These are phyloP conservation scores for Semnopithecus entellus DNA, from an alignment of 2,113 vertebrate genomes.

Conservation along the genomic window DNA sequence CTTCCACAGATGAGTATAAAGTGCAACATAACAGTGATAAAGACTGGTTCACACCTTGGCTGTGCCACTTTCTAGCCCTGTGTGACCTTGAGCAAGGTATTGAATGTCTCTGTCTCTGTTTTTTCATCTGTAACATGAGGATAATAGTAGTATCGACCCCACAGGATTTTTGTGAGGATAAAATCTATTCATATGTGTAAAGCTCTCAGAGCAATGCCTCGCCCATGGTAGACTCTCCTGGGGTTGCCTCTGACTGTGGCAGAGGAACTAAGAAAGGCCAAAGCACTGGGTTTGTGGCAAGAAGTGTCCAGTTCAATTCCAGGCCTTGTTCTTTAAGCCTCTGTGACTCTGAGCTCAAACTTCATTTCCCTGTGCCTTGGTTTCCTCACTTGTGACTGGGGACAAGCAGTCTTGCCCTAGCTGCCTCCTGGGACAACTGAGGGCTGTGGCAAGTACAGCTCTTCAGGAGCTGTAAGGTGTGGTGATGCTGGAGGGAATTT, in stretches of 20 bases:
- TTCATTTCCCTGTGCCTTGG: conserved; percentile 47
- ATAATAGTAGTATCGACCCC: neutral
- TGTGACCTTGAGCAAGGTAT: neutral
- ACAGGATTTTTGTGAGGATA: neutral
- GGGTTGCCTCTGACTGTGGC: neutral
- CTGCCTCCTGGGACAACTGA: neutral
- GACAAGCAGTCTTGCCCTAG: conserved; percentile 82
- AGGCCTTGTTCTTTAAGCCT: neutral
- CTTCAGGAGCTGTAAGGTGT: neutral
- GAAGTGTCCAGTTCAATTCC: neutral
- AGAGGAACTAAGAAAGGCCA: neutral
- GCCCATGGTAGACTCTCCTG: neutral
- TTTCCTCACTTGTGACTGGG: conserved; percentile 82
- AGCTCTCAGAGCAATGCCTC: neutral
- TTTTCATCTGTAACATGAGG: neutral
- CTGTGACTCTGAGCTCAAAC: neutral
- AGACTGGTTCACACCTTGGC: neutral
- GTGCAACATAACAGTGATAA: neutral
- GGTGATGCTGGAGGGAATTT: neutral
- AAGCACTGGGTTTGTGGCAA: neutral
- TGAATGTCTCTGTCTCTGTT: neutral
- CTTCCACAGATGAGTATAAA: neutral
- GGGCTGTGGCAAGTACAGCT: neutral
- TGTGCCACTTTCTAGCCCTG: neutral
- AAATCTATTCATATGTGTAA: neutral